Percentiles rank a stretch among this genome's conserved stretches.
phyloP scores from a whole-genome alignment of 2,888 invertebrate species.

The Criorhina ranunculi region DNA sequence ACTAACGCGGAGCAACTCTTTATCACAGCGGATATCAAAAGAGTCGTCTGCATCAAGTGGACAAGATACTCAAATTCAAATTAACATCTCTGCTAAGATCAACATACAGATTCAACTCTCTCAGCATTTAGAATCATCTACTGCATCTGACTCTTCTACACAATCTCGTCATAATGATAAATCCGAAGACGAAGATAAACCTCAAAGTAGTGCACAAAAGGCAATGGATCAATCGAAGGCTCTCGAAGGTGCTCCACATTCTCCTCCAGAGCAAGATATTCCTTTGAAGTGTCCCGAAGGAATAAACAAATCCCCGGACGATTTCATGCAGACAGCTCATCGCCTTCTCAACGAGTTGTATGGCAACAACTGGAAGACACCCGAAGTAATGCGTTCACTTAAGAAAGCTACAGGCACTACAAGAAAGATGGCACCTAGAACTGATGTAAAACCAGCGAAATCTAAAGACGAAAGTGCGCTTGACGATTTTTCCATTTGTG shows the following conservation, averaged over 20 bases:
- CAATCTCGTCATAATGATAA: conserved; percentile 34
- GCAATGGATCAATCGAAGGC: conserved; percentile 29
- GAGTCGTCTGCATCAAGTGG: conserved; percentile 37
- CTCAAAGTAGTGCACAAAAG: conserved; percentile 60
- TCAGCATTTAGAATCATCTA: conserved; percentile 62
- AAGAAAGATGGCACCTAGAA: neutral
- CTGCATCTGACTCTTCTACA: conserved; percentile 17
- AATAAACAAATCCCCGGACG: conserved; percentile 27
- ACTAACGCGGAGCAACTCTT: conserved; percentile 33
- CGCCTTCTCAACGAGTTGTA: conserved; percentile 82
- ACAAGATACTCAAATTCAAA: conserved; percentile 78
- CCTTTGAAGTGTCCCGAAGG: neutral
- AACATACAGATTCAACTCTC: conserved; percentile 83
- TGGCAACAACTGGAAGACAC: conserved; percentile 83
- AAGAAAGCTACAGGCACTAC: conserved; percentile 77
- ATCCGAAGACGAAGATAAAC: conserved; percentile 48
- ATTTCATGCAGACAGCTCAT: conserved; percentile 80
- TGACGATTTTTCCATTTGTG: conserved; percentile 82
- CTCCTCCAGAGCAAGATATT: conserved; percentile 58
- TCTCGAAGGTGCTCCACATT: conserved; percentile 50
- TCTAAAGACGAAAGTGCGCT: conserved; percentile 76
- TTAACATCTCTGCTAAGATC: conserved; percentile 83
- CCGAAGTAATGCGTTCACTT: conserved; percentile 81
- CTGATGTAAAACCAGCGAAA: neutral
- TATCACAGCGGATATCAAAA: conserved; percentile 1